Conservation (phyloP, 1,140 invertebrate genomes). For the Aphaenogaster rudis region DNA sequence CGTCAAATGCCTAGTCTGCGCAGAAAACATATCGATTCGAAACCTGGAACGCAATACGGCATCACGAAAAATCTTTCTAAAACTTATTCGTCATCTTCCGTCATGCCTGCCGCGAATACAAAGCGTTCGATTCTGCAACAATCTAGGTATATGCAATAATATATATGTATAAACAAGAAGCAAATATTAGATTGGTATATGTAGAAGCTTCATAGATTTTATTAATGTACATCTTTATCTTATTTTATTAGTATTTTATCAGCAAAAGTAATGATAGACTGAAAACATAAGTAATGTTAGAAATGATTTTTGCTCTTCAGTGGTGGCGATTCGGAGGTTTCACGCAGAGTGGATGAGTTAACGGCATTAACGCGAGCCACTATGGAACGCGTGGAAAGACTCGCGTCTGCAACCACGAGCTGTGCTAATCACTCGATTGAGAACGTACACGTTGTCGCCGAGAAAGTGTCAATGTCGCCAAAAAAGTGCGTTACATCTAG, state of each 20-base stretch:
- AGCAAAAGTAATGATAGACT: slow-evolving; percentile 6
- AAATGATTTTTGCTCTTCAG: slow-evolving; percentile 56
- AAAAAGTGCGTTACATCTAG: slow-evolving; percentile 80
- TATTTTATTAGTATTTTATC: slow-evolving; percentile 10
- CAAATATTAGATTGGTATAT: not conserved
- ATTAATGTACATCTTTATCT: not conserved
- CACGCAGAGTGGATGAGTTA: slow-evolving; percentile 89
- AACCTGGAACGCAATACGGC: slow-evolving; percentile 48
- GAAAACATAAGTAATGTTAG: not conserved
- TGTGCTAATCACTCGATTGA: slow-evolving; percentile 56
- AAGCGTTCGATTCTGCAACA: slow-evolving; percentile 62
- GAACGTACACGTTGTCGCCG: slow-evolving; percentile 56
- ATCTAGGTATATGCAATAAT: slow-evolving; percentile 57
- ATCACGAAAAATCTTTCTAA: slow-evolving; percentile 62
- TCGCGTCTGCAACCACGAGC: slow-evolving; percentile 83
- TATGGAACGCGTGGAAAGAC: slow-evolving; percentile 89
- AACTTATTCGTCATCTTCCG: slow-evolving; percentile 56
- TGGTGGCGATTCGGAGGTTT: slow-evolving; percentile 84
- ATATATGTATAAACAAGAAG: not conserved
- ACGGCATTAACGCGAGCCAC: slow-evolving; percentile 90
- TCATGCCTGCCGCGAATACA: slow-evolving; percentile 30
- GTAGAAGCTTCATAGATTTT: not conserved
- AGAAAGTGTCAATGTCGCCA: slow-evolving; percentile 71
- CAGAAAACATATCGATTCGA: slow-evolving; percentile 66
- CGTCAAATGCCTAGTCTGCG: slow-evolving; percentile 61